phyloP scores from a whole-genome alignment of 2,797 vertebrate species.

The Acipenser ruthenus region DNA sequence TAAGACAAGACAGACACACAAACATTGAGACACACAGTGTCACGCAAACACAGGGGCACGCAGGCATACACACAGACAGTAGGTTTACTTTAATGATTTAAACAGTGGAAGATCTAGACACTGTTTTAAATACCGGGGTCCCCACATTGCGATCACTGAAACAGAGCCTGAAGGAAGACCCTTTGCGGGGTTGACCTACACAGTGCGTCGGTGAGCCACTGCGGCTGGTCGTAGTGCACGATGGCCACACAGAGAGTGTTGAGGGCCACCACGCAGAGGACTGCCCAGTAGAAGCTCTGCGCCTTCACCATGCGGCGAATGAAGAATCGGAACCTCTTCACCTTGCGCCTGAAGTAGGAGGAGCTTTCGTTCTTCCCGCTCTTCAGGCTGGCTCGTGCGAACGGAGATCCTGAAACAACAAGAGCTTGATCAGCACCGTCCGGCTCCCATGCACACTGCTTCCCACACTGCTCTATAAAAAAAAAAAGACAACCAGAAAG shows the following conservation, averaged over 20 bases:
- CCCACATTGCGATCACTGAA: background rate
- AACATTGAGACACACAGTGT: no score
- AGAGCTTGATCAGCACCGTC: background rate
- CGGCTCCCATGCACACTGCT: constrained; percentile 9
- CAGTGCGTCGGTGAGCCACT: constrained; percentile 81
- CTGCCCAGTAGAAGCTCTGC: constrained; percentile 93
- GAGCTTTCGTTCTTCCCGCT: constrained; percentile 83
- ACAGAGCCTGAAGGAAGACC: no score
- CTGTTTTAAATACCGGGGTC: background rate
- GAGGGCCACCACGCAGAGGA: constrained; percentile 85
- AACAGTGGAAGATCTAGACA: no score
- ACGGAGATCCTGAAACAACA: constrained; percentile 75
- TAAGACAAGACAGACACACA: no score
- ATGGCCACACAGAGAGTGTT: constrained; percentile 91
- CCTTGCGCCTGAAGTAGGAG: constrained; percentile 84
- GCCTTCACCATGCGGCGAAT: constrained; percentile 92
- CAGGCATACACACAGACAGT: no score
- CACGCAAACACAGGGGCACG: no score
- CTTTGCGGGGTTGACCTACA: constrained; percentile 59
- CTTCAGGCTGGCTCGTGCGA: constrained; percentile 80
- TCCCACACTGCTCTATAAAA: constrained; percentile 30
- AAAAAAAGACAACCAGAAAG: constrained; percentile 24
- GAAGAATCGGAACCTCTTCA: constrained; percentile 90
- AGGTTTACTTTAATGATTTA: no score
- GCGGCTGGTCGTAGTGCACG: constrained; percentile 89